Evolutionary conservation across 2,113 vertebrate species (phyloP).

Genomic region (Turnix velox): DNA sequence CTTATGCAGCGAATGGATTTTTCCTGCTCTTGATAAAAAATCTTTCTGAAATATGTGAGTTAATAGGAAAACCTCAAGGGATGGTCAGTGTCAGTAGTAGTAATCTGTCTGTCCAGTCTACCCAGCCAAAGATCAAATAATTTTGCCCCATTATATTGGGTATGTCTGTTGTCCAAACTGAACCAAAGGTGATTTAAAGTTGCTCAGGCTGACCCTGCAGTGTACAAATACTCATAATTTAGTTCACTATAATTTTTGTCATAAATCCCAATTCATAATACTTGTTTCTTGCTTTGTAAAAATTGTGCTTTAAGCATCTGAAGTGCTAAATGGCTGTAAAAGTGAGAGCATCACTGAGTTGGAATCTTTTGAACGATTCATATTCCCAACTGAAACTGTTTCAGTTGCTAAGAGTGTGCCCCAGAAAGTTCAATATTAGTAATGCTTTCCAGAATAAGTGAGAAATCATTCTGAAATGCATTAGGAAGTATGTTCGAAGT

Average conservation of each 20-base stretch:
- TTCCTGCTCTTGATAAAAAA: not conserved
- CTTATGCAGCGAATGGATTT: not conserved
- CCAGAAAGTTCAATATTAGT: not conserved
- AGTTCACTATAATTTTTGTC: not conserved
- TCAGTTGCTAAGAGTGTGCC: not conserved
- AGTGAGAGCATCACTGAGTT: not conserved
- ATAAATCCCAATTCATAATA: not conserved
- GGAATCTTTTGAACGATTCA: not conserved
- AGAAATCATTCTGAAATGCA: conserved; percentile 2
- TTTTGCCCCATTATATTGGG: not conserved
- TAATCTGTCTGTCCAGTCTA: not conserved
- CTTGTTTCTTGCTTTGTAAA: not conserved
- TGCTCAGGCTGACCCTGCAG: not conserved
- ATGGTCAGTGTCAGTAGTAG: not conserved
- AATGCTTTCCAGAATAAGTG: conserved; percentile 18
- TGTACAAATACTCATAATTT: not conserved
- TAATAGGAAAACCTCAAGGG: not conserved
- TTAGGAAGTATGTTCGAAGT: not conserved
- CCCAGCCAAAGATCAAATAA: not conserved
- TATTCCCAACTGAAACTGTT: not conserved
- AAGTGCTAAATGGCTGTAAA: not conserved
- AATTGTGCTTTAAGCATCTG: not conserved
- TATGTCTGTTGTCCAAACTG: not conserved
- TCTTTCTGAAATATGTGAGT: not conserved
- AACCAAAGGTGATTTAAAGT: not conserved